These are phyloP conservation scores for Ciconia boyciana DNA, from an alignment of 2,113 vertebrate species.

Conservation along the genomic window DNA sequence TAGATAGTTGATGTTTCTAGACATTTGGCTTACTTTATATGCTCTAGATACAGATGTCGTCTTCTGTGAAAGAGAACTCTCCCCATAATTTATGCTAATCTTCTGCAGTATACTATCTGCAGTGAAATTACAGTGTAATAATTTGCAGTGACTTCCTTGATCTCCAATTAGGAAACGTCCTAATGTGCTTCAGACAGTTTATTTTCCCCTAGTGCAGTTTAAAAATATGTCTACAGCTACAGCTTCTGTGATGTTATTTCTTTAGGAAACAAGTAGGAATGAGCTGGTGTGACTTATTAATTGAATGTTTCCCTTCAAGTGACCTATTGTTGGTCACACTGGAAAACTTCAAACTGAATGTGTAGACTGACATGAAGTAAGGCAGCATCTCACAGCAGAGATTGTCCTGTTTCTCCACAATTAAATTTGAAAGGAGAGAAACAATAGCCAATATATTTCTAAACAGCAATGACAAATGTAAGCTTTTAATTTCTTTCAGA, in stretches of 20 bases:
- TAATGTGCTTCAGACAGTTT: not conserved
- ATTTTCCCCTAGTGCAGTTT: not conserved
- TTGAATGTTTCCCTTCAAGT: not conserved
- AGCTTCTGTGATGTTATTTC: not conserved
- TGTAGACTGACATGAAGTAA: not conserved
- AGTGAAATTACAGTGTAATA: not conserved
- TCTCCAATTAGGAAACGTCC: not conserved
- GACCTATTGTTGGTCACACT: not conserved
- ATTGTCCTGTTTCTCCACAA: not conserved
- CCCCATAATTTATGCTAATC: not conserved
- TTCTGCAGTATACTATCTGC: not conserved
- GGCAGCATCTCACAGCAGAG: not conserved
- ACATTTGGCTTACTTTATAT: not conserved
- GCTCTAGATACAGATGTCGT: not conserved
- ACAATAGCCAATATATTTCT: not conserved
- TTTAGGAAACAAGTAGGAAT: not conserved
- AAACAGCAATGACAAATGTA: not conserved
- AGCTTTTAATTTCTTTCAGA: not conserved
- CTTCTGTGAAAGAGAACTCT: not conserved
- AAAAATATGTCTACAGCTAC: not conserved
- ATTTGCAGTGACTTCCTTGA: not conserved
- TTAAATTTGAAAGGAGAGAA: not conserved
- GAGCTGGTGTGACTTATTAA: not conserved
- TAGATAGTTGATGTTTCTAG: not conserved
- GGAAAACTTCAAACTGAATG: not conserved